Evolutionary conservation across 2,113 vertebrate species (phyloP), one percentile per base, ranked within the genome.

Genomic region (Isurus oxyrinchus): DNA sequence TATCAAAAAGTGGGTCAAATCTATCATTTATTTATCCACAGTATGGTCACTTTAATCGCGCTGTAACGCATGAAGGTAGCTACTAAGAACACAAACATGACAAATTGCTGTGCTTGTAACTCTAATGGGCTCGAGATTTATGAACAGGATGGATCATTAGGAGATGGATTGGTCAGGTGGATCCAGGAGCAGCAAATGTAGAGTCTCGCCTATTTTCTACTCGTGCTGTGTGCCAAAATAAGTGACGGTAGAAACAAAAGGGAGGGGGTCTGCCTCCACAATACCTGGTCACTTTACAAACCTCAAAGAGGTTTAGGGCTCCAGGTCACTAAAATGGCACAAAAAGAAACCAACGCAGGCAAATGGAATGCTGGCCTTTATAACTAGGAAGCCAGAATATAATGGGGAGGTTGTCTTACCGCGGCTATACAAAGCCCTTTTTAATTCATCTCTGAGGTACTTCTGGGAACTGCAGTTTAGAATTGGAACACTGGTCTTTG

Each of bases 11-110:
- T 90, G 31, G 93, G 93, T 40, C 94, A 95, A 72, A 95, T 53
- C 66, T 66, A 35, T 95, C 66, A 95, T 35, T 95, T 76, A 76
- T 95, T 95, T 95, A 76, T 87, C 81, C 53, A 86, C 53, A 27
- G n/a, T 63, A 61, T 87, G 81, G 76, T 57, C 59, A 49, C 61
- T 53, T 61, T n/a, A 91, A 76, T 96, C 76, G 61, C 49, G 35
- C 69, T 81, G 63, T 96, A 96, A 96, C 94, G 88, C 96, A 96
- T 96, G 96, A 87, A 94, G 87, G 96, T 96, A 94, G 94, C 91
- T 53, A 53, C 88, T 94, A 44, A 93, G 96, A 94, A 81, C 59
- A n/a, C 72, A 87, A 95, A 96, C 67, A 95, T 96, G 96, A 96
- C 81, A 96, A 96, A 96, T 96, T 59, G 96, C 19, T 53, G 21